These are phyloP conservation scores for Borostomias antarcticus DNA, from an alignment of 2,797 vertebrate species.

Conservation along the genomic window DNA sequence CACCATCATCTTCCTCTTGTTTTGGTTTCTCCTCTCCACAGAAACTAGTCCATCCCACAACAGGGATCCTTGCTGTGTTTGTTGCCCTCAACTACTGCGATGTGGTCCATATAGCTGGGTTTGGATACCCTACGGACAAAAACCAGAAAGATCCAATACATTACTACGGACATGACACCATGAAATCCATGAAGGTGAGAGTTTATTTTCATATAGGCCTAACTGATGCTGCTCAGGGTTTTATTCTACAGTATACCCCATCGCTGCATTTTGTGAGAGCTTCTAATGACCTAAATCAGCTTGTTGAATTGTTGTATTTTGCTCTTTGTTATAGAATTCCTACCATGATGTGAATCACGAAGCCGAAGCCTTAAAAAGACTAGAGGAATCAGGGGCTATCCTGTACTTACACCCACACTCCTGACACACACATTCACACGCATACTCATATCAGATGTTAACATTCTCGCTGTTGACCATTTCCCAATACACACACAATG, in stretches of 20 bases:
- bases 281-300: no score
- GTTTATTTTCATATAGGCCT: background rate
- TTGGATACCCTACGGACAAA: constrained; percentile 84
- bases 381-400: constrained; percentile 72
- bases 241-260: no score
- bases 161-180: constrained; percentile 87
- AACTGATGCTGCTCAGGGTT: no score
- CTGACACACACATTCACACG: constrained; percentile 46
- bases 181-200: constrained; percentile 89
- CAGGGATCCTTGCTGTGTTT: constrained; percentile 89
- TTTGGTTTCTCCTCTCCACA: constrained; percentile 47
- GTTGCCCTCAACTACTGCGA: constrained; percentile 94
- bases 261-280: no score
- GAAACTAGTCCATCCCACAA: constrained; percentile 83
- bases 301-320: background rate
- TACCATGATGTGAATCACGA: constrained; percentile 75
- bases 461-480: no score
- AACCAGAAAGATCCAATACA: constrained; percentile 85
- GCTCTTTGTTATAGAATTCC: constrained; percentile 72
- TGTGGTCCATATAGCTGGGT: constrained; percentile 89
- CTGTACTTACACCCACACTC: constrained; percentile 65
- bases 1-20: no score
- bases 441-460: background rate
- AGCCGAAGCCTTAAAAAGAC: constrained; percentile 68
- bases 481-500: no score